Conservation (phyloP, 2,797 vertebrate genomes). For the Semaprochilodus insignis region DNA sequence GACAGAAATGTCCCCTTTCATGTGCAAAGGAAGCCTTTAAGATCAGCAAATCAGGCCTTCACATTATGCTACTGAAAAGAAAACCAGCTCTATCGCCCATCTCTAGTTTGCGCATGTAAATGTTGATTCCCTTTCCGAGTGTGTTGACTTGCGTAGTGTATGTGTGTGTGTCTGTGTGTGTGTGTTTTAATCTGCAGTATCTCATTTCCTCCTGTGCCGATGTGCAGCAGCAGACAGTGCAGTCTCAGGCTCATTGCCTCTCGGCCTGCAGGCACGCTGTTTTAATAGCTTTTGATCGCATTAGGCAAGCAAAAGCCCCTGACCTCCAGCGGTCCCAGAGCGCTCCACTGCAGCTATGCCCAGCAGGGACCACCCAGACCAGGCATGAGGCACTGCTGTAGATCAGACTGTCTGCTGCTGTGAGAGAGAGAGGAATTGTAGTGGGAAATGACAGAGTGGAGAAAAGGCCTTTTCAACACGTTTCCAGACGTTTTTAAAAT, state of each 20-base stretch:
- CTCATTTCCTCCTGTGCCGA: conserved; percentile 14
- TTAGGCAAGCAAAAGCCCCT: conserved; percentile 44
- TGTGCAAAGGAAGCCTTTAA: background rate
- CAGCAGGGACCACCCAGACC: conserved; percentile 11
- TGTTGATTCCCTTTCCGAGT: background rate
- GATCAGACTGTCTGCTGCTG: conserved; percentile 6
- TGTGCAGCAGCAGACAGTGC: conserved; percentile 31
- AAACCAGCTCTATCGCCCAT: background rate
- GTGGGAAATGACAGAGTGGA: background rate
- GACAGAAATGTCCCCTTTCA: too few species aligned
- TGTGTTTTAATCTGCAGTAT: conserved; percentile 40
- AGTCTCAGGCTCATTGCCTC: conserved; percentile 51
- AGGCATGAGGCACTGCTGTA: background rate
- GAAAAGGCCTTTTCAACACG: background rate
- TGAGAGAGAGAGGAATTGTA: background rate
- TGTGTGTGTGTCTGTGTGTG: background rate
- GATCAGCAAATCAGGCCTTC: too few species aligned
- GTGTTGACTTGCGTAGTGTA: background rate
- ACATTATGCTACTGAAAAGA: too few species aligned
- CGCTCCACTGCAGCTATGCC: conserved; percentile 39
- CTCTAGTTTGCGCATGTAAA: background rate
- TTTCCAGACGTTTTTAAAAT: too few species aligned
- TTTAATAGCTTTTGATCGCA: conserved; percentile 58
- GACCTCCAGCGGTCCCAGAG: conserved; percentile 47
- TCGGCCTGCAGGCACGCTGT: conserved; percentile 39